Percentiles rank a stretch among this genome's conserved stretches.
Evolutionary conservation across 2,113 vertebrate genomes (phyloP).

Genomic region (Ramphastos sulfuratus): DNA sequence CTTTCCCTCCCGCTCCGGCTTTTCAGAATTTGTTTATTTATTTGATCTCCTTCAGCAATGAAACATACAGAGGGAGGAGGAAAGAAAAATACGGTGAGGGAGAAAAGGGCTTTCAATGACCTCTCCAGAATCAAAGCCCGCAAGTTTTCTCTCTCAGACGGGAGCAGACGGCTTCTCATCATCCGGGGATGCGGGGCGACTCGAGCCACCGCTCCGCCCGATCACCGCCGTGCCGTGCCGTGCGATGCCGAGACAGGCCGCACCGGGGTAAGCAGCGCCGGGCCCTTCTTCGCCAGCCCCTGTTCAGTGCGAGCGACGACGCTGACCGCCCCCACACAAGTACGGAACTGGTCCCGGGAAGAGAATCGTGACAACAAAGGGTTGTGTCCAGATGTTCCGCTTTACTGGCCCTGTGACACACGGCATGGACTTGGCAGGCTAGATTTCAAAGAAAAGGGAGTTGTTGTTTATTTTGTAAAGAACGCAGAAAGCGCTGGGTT

Average conservation of each 20-base stretch:
- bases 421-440: not conserved
- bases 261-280: rapidly evolving
- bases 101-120: not conserved
- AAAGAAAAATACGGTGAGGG: not conserved
- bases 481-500: not conserved
- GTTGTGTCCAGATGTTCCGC: not conserved
- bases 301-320: not conserved
- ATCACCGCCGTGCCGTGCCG: not conserved
- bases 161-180: not conserved
- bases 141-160: not conserved
- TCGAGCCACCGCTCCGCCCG: not conserved
- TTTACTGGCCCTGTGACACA: not conserved
- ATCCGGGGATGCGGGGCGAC: not conserved
- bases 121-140: not conserved
- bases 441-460: slow-evolving; percentile 3
- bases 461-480: not conserved
- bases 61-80: not conserved
- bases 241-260: too few species aligned
- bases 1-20: not conserved
- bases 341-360: not conserved
- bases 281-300: not conserved
- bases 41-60: not conserved
- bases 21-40: not conserved
- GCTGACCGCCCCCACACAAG: not conserved
- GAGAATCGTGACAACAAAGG: not conserved